Conservation (phyloP, 2,113 vertebrate species). For the Myocastor coypus region DNA sequence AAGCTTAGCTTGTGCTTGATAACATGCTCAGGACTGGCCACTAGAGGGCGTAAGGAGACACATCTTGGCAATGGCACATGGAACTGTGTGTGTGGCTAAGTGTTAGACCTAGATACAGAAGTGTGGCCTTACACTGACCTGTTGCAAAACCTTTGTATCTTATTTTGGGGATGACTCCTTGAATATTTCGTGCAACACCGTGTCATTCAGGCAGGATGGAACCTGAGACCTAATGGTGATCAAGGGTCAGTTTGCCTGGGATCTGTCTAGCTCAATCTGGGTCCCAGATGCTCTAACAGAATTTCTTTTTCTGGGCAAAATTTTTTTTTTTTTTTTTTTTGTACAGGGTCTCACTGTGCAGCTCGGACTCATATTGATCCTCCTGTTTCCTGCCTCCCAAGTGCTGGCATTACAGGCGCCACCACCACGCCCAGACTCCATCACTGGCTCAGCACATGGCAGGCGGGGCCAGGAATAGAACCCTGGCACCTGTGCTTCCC, state of each 20-base stretch:
- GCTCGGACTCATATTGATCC: too few relatives aligned
- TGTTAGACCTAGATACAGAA: not conserved
- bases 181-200: not conserved
- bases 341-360: too few relatives aligned
- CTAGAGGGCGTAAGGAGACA: conserved; percentile 11
- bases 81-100: not conserved
- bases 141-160: not conserved
- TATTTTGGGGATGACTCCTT: not conserved
- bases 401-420: too few relatives aligned
- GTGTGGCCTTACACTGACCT: not conserved
- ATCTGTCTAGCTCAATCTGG: not conserved
- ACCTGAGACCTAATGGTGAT: not conserved
- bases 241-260: not conserved
- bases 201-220: not conserved
- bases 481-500: too few relatives aligned
- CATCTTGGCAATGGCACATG: not conserved
- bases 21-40: not conserved
- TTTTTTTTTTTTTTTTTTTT: too few relatives aligned
- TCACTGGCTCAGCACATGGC: too few relatives aligned
- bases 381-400: too few relatives aligned
- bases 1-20: not conserved
- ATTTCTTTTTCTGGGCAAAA: too few relatives aligned
- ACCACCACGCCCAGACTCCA: too few relatives aligned
- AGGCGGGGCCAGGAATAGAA: too few relatives aligned
- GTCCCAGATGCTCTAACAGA: not conserved